These are phyloP conservation scores for Meleagris gallopavo DNA, from an alignment of 2,113 vertebrate species.

Conservation along the genomic window DNA sequence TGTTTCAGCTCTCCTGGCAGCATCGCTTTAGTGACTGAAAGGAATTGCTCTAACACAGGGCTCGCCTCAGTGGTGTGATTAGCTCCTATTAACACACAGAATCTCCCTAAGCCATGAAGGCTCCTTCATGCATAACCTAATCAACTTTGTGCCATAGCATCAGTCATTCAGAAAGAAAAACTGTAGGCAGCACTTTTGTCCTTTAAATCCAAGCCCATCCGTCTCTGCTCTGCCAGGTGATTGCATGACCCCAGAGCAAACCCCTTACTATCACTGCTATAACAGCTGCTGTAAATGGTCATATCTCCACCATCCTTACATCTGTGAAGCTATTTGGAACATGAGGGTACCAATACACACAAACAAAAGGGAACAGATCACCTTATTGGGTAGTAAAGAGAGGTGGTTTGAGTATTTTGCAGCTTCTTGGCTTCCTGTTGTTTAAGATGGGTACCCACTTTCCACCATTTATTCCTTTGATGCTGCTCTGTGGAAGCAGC, in stretches of 20 bases:
- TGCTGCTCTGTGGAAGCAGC: neutral
- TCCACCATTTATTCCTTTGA: neutral
- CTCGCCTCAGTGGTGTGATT: neutral
- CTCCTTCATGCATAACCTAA: neutral
- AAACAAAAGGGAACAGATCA: neutral
- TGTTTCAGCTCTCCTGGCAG: neutral
- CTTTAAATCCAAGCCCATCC: neutral
- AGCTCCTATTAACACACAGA: neutral
- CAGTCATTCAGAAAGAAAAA: neutral
- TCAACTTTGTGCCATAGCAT: neutral
- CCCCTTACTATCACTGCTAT: neutral
- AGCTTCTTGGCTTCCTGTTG: neutral
- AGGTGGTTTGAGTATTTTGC: neutral
- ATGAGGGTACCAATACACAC: neutral
- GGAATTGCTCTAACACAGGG: neutral
- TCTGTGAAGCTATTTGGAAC: neutral
- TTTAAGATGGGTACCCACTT: neutral
- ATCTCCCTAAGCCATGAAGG: fast-evolving
- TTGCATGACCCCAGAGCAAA: fast-evolving
- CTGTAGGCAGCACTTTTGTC: neutral
- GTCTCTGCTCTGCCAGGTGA: neutral
- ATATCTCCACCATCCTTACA: neutral
- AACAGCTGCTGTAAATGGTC: neutral
- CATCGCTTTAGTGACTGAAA: neutral
- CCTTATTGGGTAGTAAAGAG: neutral